These are phyloP conservation scores for Resseliella maxima DNA, from an alignment of 2,888 invertebrate genomes.

Conservation along the genomic window DNA sequence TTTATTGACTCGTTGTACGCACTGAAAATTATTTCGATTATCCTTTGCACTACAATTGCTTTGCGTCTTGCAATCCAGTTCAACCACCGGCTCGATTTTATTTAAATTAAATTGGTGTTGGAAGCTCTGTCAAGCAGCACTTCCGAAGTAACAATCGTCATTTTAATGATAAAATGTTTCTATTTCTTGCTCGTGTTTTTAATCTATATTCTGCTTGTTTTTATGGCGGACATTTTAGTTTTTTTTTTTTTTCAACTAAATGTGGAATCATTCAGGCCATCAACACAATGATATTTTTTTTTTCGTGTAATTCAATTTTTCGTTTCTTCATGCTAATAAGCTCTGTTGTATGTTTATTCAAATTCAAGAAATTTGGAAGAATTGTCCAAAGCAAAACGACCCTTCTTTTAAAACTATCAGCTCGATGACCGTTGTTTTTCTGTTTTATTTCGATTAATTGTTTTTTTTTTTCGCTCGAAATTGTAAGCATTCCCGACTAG, in stretches of 20 bases:
- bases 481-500: not conserved
- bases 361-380: too few relatives aligned
- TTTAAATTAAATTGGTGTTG: slow-evolving; percentile 43
- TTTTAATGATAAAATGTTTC: too few relatives aligned
- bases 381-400: too few relatives aligned
- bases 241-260: slow-evolving; percentile 13
- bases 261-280: too few relatives aligned
- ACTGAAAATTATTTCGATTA: not conserved
- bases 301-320: too few relatives aligned
- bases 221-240: not conserved
- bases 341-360: not conserved
- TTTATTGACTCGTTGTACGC: not conserved
- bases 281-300: too few relatives aligned
- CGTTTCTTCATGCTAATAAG: slow-evolving; percentile 5
- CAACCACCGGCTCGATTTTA: slow-evolving; percentile 30
- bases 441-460: not conserved
- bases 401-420: not conserved
- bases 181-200: not conserved
- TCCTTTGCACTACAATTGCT: slow-evolving; percentile 23
- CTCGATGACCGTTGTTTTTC: not conserved
- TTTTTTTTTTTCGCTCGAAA: too few relatives aligned
- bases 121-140: not conserved
- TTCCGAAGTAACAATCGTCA: not conserved
- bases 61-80: too few relatives aligned
- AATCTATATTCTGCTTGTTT: slow-evolving; percentile 7